These are phyloP conservation scores for Drosophila rellima DNA, from an alignment of 2,888 invertebrate species.

Conservation along the genomic window DNA sequence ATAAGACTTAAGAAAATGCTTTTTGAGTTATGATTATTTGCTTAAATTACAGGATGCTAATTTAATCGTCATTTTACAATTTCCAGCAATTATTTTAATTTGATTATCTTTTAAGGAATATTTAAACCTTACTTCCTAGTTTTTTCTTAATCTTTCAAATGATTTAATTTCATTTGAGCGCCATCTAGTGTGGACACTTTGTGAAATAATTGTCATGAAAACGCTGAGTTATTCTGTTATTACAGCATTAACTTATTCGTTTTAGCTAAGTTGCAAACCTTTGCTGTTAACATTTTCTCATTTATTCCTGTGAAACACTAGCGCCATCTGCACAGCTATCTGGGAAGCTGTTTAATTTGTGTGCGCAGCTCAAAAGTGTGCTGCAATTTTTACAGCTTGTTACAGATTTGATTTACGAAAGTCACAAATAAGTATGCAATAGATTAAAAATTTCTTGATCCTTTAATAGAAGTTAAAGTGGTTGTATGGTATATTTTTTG, in stretches of 20 bases:
- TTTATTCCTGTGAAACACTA: neutral
- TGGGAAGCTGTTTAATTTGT: constrained; percentile 1
- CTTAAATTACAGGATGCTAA: too few relatives aligned
- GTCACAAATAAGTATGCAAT: neutral
- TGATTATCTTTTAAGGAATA: neutral
- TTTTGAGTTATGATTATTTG: too few relatives aligned
- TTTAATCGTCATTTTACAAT: neutral
- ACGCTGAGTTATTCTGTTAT: neutral
- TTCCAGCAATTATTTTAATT: neutral
- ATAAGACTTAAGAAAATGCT: too few relatives aligned
- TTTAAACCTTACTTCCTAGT: neutral
- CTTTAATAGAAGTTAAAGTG: too few relatives aligned
- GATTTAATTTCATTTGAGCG: constrained; percentile 4
- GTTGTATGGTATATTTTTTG: too few relatives aligned
- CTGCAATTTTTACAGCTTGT: neutral
- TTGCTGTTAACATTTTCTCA: neutral
- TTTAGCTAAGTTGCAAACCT: constrained; percentile 41
- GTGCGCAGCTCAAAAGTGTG: constrained; percentile 43
- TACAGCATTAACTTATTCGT: too few relatives aligned
- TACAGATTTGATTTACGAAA: neutral
- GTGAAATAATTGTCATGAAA: neutral
- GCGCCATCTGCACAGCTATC: constrained; percentile 39
- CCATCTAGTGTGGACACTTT: constrained; percentile 37
- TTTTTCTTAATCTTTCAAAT: neutral
- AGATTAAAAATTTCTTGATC: neutral